Evolutionary conservation across 1,140 invertebrate genomes (phyloP).

Genomic region (Magallana ariakensis): DNA sequence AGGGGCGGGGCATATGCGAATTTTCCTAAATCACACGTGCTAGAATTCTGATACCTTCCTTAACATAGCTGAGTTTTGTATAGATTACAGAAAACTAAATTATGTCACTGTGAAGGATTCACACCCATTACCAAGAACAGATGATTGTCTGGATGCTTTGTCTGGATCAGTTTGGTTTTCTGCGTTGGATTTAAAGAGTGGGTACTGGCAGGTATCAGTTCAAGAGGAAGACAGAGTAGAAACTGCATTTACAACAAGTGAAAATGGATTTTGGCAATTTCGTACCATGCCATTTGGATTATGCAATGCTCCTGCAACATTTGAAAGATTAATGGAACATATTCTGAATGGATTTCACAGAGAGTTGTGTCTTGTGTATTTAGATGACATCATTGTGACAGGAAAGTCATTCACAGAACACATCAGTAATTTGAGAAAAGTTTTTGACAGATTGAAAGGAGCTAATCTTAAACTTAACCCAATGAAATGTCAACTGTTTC

Average conservation of each 20-base stretch:
- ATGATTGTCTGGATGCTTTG: too few relatives aligned
- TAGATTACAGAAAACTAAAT: too few relatives aligned
- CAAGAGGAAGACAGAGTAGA: conserved; percentile 54
- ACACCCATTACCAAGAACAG: too few relatives aligned
- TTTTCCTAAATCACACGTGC: too few relatives aligned
- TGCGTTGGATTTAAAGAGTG: conserved; percentile 41
- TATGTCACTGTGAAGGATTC: too few relatives aligned
- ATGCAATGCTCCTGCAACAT: conserved; percentile 53
- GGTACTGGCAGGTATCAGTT: too few relatives aligned
- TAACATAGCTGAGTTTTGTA: too few relatives aligned
- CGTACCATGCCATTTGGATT: conserved; percentile 62
- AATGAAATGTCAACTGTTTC: conserved; percentile 56
- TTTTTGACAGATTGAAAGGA: conserved; percentile 46
- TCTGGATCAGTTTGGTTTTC: too few relatives aligned
- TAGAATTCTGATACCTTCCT: too few relatives aligned
- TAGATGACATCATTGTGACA: conserved; percentile 62
- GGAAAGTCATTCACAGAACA: conserved; percentile 49
- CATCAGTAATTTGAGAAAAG: conserved; percentile 42
- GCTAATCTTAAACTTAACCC: conserved; percentile 56
- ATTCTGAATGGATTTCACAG: too few relatives aligned
- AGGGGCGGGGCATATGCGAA: too few relatives aligned
- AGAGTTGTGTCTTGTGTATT: conserved; percentile 46
- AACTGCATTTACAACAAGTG: conserved; percentile 57
- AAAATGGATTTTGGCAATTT: conserved; percentile 55
- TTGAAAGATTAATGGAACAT: conserved; percentile 56